These are phyloP conservation scores for Sesamia inferens DNA, from an alignment of 2,888 invertebrate species.

Conservation along the genomic window DNA sequence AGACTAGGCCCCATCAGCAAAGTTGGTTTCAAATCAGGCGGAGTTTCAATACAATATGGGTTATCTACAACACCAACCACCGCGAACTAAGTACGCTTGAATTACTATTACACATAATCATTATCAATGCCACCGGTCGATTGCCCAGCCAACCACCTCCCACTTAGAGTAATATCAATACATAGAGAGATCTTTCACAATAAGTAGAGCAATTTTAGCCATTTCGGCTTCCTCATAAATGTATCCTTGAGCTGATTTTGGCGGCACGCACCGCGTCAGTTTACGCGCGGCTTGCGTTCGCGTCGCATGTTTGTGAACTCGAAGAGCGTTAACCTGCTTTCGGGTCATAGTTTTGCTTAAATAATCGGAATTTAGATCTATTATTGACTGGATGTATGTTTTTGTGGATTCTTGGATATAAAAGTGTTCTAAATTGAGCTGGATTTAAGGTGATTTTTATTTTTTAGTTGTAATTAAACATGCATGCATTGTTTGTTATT, in stretches of 20 bases:
- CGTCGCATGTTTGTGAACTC: constrained; percentile 3
- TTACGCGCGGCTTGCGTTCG: constrained; percentile 7
- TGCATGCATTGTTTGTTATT: constrained; percentile 50
- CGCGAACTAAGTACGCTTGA: not conserved
- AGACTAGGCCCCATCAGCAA: too few relatives aligned
- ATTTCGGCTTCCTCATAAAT: constrained; percentile 50
- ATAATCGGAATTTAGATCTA: constrained; percentile 12
- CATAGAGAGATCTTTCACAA: constrained; percentile 22
- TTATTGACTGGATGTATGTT: constrained; percentile 13
- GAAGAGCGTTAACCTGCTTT: constrained; percentile 37
- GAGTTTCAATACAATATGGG: too few relatives aligned
- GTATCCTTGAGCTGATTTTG: constrained; percentile 57
- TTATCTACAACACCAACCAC: too few relatives aligned
- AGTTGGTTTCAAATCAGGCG: too few relatives aligned
- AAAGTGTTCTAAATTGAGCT: constrained; percentile 23
- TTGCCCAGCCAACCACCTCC: not conserved
- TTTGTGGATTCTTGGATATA: constrained; percentile 11
- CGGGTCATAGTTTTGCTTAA: constrained; percentile 23
- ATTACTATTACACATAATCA: not conserved
- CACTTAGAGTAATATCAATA: constrained; percentile 12
- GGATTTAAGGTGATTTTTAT: constrained; percentile 15
- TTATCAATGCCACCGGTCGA: not conserved
- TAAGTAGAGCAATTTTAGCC: constrained; percentile 38
- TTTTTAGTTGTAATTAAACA: constrained; percentile 11
- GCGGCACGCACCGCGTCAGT: constrained; percentile 29